These are phyloP conservation scores for Papilio gigon DNA, from an alignment of 2,888 invertebrate genomes.

Conservation along the genomic window DNA sequence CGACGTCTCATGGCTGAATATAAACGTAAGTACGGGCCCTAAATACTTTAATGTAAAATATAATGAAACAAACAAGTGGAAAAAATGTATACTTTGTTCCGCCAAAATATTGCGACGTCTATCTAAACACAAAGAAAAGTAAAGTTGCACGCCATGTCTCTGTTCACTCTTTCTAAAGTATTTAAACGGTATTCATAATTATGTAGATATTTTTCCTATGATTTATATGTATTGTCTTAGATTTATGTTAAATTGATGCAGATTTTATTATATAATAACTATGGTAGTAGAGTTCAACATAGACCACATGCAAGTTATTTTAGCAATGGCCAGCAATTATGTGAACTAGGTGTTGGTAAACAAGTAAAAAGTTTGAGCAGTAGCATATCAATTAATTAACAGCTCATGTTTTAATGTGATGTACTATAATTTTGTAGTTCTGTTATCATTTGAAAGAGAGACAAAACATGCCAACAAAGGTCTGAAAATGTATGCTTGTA, in stretches of 20 bases:
- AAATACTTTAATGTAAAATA: conserved; percentile 5
- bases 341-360: too few species aligned
- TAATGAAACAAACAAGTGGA: not conserved
- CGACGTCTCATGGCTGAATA: conserved; percentile 94
- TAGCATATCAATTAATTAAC: too few species aligned
- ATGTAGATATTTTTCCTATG: not conserved
- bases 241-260: not conserved
- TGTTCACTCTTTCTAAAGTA: not conserved
- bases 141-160: not conserved
- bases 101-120: not conserved
- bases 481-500: too few species aligned
- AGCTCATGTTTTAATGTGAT: too few species aligned
- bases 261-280: not conserved
- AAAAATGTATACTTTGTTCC: not conserved
- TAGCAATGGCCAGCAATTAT: not conserved
- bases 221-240: not conserved
- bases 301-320: not conserved
- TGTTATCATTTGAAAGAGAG: too few species aligned
- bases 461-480: too few species aligned
- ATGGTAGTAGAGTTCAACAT: not conserved
- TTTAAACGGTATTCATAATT: not conserved
- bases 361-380: too few species aligned
- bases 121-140: not conserved
- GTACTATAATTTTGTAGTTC: too few species aligned
- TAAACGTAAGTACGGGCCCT: conserved; percentile 84